Base-by-base conservation (phyloP, 2,888 invertebrate genomes). In the Tetragonisca angustula region DNA sequence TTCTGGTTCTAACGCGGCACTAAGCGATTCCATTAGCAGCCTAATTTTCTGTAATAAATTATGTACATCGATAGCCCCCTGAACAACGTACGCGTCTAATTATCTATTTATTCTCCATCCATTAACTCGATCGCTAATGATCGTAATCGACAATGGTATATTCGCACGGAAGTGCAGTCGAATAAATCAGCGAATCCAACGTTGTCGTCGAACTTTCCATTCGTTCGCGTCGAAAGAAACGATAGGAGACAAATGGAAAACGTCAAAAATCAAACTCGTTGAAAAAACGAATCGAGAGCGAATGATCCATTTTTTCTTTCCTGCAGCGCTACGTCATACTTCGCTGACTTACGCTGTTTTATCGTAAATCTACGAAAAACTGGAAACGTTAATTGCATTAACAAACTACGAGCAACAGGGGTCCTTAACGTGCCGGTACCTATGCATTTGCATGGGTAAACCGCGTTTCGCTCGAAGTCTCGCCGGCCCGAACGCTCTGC, bases 41-140 rank as follows among this genome's bases (percentile, higher is more conserved):
- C 84, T 70, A 84, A 84, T 84, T 79, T 79, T 79, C 75, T 65
- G 64, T 72, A 72, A 76, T 84, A 72, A 84, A 84, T 84, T 73
- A 84, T 84, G 62, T 79, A 76, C 76, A 68, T 67, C 78, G 61
- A 74, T 72, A 77, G 70, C 65, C 74, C 74, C 15, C 61, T 36
- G 73, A 71, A 74, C 78, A 74, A 76, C 73, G 73, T 77, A 59
- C 77, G 72, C 75, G 80, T 69, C 74, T 84, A 84, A 84, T 85
- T 84, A 85, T 74, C 85, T 75, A 85, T 85, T 85, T 85, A 80
- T 76, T 77, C 74, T 64, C 80, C 59, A 74, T 71, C 74, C 84
- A 84, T 85, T 84, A 84, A 77, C 76, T 70, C 76, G 59, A 72
- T 85, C 80, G 65, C 64, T 81, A 71, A 74, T 71, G 71, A 68